Base-by-base conservation (phyloP, 2,797 vertebrate species). In the Gymnothorax javanicus region DNA sequence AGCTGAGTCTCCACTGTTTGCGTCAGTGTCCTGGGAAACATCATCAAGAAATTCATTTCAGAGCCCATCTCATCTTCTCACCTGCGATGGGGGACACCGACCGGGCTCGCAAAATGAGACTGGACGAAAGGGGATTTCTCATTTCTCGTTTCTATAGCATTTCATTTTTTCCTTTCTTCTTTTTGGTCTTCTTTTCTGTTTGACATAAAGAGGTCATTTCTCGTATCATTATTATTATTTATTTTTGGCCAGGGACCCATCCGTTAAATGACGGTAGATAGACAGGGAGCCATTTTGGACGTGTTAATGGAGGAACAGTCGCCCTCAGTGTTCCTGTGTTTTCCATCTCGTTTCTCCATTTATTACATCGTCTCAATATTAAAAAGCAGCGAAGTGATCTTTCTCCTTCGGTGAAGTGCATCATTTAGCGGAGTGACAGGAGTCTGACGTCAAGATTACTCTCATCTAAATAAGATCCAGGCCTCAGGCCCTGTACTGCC, bases 11-110 rank as follows among this genome's bases (percentile, higher is more conserved):
- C 75, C 75, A 23, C 75, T 4, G 43, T n/a, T 43, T 56, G 17
- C 6, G 20, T 20, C 8, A 52, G 56, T 20, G 17, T 13, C 56
- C 7, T 52, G 33, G 52, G 75, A 54, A 54, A 20, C 52, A n/a
- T 79, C 43, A 20, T n/a, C 75, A 1, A 2, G 56, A 79, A 79
- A 79, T 79, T 54, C 75, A 79, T 79, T 79, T 79, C 75, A 79
- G 75, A 79, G 43, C 6, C 20, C 7, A 56, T 79, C 17, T 54
- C 15, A 50, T 54, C 43, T 54, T 56, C 75, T 54, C 50, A 23
- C 17, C 75, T 54, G 52, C 75, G 20, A 79, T 52, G 20, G 75
- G 75, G 75, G 13, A 54, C 75, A n/a, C 50, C 20, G 20, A 54
- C 50, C n/a, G 75, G 33, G 50, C 75, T 79, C 43, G 17, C 15